Conservation (phyloP, 2,797 vertebrate species). For the Gymnopithys bicolor region DNA sequence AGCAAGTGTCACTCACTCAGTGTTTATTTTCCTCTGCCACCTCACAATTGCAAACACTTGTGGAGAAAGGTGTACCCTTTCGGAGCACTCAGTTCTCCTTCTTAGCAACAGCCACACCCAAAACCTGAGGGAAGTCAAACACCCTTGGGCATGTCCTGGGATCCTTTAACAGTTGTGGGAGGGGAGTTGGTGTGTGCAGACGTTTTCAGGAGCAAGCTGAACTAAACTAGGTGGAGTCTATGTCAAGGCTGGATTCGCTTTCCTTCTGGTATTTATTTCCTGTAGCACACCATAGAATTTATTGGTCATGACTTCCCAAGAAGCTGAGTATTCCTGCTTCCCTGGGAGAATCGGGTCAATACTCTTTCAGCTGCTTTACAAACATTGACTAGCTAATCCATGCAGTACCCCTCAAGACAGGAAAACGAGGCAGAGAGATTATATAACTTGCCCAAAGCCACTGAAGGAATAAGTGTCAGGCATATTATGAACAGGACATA, state of each 20-base stretch:
- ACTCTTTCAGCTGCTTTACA: conserved; percentile 36
- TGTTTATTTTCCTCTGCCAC: neutral
- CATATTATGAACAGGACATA: conserved; percentile 7
- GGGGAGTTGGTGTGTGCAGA: neutral
- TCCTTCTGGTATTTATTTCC: conserved; percentile 19
- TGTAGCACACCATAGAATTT: neutral
- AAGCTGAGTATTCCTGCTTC: neutral
- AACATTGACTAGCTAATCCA: conserved; percentile 40
- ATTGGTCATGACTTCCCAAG: neutral
- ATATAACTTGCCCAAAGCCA: conserved; percentile 49
- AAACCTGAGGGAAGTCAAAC: neutral
- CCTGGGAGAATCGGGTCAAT: conserved; percentile 3
- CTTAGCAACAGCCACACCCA: neutral
- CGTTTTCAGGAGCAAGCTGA: neutral
- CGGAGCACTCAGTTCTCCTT: neutral
- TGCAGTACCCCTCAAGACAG: conserved; percentile 7
- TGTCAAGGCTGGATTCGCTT: neutral
- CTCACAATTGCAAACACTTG: neutral
- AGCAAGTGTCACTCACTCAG: neutral
- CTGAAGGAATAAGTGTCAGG: conserved; percentile 46
- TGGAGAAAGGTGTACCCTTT: neutral
- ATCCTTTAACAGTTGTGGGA: neutral
- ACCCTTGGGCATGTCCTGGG: neutral
- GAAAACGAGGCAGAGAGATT: conserved; percentile 46
- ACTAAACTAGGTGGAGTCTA: neutral